Percentiles rank a stretch among this genome's conserved stretches.
phyloP scores from a whole-genome alignment of 2,888 invertebrate species.

The Notodonta dromedarius region DNA sequence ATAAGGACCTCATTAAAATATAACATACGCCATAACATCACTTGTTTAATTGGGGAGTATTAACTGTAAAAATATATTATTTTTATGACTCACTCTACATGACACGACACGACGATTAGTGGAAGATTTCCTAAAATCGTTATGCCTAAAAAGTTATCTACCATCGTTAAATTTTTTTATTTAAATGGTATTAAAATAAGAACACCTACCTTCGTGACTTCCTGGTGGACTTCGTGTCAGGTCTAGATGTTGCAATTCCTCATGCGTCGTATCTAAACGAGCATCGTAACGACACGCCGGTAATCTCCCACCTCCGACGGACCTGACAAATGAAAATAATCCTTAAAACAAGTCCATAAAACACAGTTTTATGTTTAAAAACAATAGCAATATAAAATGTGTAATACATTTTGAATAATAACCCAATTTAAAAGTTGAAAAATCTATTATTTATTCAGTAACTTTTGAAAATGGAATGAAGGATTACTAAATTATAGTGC shows the following conservation, averaged over 20 bases:
- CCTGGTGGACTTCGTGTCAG: conserved; percentile 56
- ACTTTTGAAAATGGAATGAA: conserved; percentile 26
- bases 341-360: conserved; percentile 40
- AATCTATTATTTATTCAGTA: conserved; percentile 36
- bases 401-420: conserved; percentile 55
- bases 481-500: conserved; percentile 15
- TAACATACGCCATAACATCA: no score
- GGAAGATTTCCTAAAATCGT: no score
- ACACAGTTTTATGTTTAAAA: conserved; percentile 25
- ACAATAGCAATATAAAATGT: conserved; percentile 37
- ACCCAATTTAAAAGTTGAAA: conserved; percentile 42
- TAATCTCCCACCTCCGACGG: conserved; percentile 64
- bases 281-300: conserved; percentile 79
- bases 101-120: no score
- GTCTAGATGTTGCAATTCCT: conserved; percentile 77
- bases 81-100: no score
- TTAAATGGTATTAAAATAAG: no score
- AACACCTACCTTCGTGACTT: conserved; percentile 18
- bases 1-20: no score
- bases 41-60: no score
- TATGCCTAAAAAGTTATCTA: no score
- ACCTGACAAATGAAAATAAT: conserved; percentile 43
- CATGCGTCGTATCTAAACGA: conserved; percentile 81
- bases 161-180: no score
- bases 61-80: no score